Evolutionary conservation across 2,113 vertebrate genomes (phyloP), one percentile per base, ranked within the genome.

Genomic region (Cynopterus brachyotis): DNA sequence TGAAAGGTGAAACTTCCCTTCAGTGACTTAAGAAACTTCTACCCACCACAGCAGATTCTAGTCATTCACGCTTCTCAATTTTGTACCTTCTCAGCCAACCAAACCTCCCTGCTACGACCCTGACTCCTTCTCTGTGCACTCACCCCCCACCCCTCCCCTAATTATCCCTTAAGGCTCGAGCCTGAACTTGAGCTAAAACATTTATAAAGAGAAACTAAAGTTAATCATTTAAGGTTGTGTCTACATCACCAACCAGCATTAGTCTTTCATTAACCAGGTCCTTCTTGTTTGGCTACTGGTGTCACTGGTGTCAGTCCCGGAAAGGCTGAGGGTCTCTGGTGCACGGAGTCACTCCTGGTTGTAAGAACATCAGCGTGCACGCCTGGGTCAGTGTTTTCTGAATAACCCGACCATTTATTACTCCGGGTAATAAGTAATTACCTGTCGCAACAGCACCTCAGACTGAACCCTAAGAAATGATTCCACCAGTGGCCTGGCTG

Each of bases 121-220:
- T n/a, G 69, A 32, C 22, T 57, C n/a, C 26, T 87, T 79, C 75
- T 69, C 26, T 76, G 30, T 47, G 40, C 83, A 5, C 37, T 2
- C 9, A 37, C 12, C 6, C n/a, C 12, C 5, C 8, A 3, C 7
- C 13, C 5, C 17, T 88, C 66, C 37, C 35, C 81, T 89, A 55
- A 79, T n/a, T 66, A 72, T 59, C 10, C 20, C 47, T 69, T 60
- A 20, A 57, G 42, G 24, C 55, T 75, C 45, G 35, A 75, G 26
- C 20, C 70, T 55, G 47, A 86, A 86, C 55, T 89, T 40, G 67
- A 89, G 37, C 20, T 92, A 45, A 95, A 89, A 89, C 89, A 95
- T 78, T 96, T 95, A 91, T 89, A 64, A 81, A 69, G 73, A 75
- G 17, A 91, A 70, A 64, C 42, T 78, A 83, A 94, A 95, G 89